A percentile compares a stretch with the other conserved stretches of the same genome.
phyloP scores from a whole-genome alignment of 2,888 invertebrate species.

The Halictus ligatus region DNA sequence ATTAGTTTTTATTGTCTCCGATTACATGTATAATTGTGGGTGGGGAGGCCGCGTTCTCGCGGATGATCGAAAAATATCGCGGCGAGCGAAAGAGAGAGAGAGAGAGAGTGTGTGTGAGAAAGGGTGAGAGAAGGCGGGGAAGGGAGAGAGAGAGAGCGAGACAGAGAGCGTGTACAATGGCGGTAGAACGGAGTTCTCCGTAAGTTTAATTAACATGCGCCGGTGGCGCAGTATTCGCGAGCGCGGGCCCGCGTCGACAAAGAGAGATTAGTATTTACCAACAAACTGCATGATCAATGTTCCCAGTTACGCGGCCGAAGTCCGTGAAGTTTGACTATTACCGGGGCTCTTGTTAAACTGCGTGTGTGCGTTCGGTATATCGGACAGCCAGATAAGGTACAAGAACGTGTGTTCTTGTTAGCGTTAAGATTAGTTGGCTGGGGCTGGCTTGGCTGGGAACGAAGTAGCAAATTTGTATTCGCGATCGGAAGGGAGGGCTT shows the following conservation, averaged over 20 bases:
- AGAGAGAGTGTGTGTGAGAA: too few relatives aligned
- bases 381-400: slow-evolving; percentile 24
- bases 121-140: too few relatives aligned
- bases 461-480: slow-evolving; percentile 54
- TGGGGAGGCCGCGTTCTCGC: background rate
- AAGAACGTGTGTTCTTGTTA: slow-evolving; percentile 62
- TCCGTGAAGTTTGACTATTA: slow-evolving; percentile 41
- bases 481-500: slow-evolving; percentile 36
- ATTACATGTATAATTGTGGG: background rate
- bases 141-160: background rate
- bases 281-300: slow-evolving; percentile 52
- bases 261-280: slow-evolving; percentile 45
- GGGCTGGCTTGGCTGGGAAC: background rate
- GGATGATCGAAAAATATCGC: background rate
- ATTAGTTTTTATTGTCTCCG: slow-evolving; percentile 7
- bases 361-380: slow-evolving; percentile 19
- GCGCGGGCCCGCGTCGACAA: slow-evolving; percentile 27
- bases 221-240: background rate
- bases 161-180: background rate
- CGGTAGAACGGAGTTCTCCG: background rate
- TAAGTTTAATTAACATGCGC: slow-evolving; percentile 13
- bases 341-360: slow-evolving; percentile 44
- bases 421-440: slow-evolving; percentile 58
- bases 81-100: background rate
- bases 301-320: slow-evolving; percentile 29